Evolutionary conservation across 2,113 vertebrate species (phyloP).

Genomic region (Grallaria varia): DNA sequence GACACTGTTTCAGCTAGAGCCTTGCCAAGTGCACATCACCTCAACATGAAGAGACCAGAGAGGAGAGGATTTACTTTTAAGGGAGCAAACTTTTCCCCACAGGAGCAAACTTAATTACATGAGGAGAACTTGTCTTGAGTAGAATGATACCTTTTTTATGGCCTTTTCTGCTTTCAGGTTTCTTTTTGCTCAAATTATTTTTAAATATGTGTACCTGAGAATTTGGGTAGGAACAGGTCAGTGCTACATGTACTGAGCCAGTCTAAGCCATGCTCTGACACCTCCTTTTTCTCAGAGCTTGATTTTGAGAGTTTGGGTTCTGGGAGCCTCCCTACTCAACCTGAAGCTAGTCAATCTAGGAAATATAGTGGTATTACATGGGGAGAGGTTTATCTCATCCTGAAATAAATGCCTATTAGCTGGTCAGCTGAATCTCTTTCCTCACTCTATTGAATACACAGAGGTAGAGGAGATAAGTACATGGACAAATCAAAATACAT

Average conservation of each 20-base stretch:
- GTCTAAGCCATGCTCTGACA: background rate
- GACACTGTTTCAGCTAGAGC: background rate
- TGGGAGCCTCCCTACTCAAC: background rate
- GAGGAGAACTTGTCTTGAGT: background rate
- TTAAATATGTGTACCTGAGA: background rate
- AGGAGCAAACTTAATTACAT: slow-evolving; percentile 3
- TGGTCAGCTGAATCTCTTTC: background rate
- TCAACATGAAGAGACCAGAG: slow-evolving; percentile 4
- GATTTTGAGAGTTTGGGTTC: background rate
- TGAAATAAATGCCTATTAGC: background rate
- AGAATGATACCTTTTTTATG: background rate
- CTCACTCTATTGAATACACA: background rate
- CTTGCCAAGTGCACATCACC: background rate
- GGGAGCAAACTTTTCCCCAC: background rate
- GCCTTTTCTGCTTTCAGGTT: background rate
- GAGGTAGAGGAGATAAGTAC: background rate
- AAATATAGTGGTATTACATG: background rate
- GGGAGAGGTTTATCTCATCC: background rate
- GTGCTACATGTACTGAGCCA: background rate
- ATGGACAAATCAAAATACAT: background rate
- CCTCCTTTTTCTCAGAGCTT: background rate
- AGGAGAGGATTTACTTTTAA: slow-evolving; percentile 22
- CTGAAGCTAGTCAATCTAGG: background rate
- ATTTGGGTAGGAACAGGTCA: background rate
- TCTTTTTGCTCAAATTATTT: background rate